phyloP scores from a whole-genome alignment of 2,113 vertebrate genomes.

The Neopipo cinnamomea region DNA sequence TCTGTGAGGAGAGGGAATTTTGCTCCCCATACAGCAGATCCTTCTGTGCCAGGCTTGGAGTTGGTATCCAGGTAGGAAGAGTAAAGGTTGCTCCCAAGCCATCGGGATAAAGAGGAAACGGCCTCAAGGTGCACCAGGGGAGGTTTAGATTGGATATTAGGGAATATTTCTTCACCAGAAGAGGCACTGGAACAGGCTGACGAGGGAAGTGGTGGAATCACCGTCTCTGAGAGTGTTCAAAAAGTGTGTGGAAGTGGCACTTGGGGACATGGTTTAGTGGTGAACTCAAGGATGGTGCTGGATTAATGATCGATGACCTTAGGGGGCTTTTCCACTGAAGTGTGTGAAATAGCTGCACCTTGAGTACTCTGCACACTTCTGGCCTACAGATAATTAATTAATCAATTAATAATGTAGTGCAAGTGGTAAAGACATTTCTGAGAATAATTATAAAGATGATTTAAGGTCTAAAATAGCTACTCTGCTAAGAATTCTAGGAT shows the following conservation, averaged over 20 bases:
- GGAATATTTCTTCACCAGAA: no score
- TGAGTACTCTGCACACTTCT: neutral
- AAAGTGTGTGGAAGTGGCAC: neutral
- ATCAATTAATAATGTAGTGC: neutral
- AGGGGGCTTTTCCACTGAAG: accelerated
- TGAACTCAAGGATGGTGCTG: neutral
- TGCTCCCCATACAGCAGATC: neutral
- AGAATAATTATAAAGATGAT: neutral
- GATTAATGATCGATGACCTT: neutral
- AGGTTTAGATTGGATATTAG: neutral
- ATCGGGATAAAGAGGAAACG: neutral
- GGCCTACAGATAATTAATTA: no score
- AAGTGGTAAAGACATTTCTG: neutral
- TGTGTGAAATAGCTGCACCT: neutral
- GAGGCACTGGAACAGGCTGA: accelerated
- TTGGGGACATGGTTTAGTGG: neutral
- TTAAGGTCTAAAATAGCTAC: neutral
- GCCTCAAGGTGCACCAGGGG: neutral
- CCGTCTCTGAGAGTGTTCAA: neutral
- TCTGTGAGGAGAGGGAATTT: neutral
- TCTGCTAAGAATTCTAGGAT: neutral
- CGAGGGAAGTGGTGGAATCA: neutral
- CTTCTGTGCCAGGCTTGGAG: no score
- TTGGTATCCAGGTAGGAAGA: neutral
- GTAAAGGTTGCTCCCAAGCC: neutral